Base-by-base conservation (phyloP, 2,888 invertebrate genomes). In the Hirtodrosophila histrioides region DNA sequence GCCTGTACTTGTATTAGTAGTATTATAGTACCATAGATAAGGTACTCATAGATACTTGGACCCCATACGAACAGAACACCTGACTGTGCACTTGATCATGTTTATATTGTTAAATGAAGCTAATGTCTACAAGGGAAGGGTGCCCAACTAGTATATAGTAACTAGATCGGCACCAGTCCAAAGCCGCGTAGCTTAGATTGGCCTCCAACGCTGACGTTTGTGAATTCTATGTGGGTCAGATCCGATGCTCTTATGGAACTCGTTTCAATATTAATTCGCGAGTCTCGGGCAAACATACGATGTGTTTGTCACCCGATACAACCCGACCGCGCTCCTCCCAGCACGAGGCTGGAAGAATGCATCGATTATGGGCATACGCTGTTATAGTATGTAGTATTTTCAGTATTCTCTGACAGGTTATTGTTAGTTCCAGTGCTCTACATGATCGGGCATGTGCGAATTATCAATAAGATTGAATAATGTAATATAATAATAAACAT, bases 211-310 rank as follows among this genome's bases (percentile, higher is more conserved):
- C 11, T 50, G 7, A 46, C 17, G 6, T 23, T 11, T 11, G 36
- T 8, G 9, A 17, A 36, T 41, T 44, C 17, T 33, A 39, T 49
- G 23, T 66, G 10, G 58, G 72, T 60, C 55, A 56, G 29, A 17
- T 24, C 33, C 49, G 43, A 48, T 27, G 41, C 39, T 40, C 39
- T 10, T 44, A 9, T 54, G 31, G 40, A 40, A 49, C 54, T 44
- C 36, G 44, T 54, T 40, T 49, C 58, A 44, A 4, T 66, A 41
- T 55, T 7, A 24, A 23, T 31, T 3, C 31, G 6, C 31, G 31
- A 27, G 3, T 7, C 31, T 4, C 27, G 27, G 4, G 4, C 27
- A 27, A 17, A 17, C 17, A 17, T 17, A 24, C 4, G 39, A 31
- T 31, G 24, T 12, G n/a, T n/a, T n/a, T n/a, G n/a, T n/a, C n/a